Evolutionary conservation across 1,140 invertebrate species (phyloP).

Genomic region (Drosophila pectinifera): DNA sequence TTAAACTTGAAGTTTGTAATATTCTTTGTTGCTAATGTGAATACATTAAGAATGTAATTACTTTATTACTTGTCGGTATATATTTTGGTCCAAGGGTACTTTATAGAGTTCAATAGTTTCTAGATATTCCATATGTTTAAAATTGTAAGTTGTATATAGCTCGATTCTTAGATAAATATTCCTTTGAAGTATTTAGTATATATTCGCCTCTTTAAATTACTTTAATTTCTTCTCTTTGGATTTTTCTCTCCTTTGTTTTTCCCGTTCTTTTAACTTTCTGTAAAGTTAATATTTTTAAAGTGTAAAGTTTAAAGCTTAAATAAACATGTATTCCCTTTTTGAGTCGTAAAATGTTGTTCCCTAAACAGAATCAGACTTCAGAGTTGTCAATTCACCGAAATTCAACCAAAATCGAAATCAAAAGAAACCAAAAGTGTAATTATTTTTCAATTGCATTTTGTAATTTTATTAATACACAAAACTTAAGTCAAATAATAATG

Average conservation of each 20-base stretch:
- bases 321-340: conserved; percentile 22
- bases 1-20: conserved; percentile 32
- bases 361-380: conserved; percentile 77
- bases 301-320: conserved; percentile 5
- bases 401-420: background rate
- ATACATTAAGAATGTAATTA: conserved; percentile 24
- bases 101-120: background rate
- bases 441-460: conserved; percentile 78
- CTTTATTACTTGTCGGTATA: conserved; percentile 13
- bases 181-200: background rate
- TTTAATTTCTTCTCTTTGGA: background rate
- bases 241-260: background rate
- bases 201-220: background rate
- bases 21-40: conserved; percentile 27
- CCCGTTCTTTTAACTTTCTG: conserved; percentile 12
- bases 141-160: conserved; percentile 9
- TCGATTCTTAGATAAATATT: background rate
- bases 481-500: conserved; percentile 78
- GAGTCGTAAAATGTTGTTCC: conserved; percentile 47
- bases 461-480: conserved; percentile 81
- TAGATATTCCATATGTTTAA: background rate
- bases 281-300: conserved; percentile 23
- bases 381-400: conserved; percentile 23
- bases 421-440: conserved; percentile 36
- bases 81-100: conserved; percentile 46